Percentiles rank a stretch among this genome's conserved stretches.
Conservation (phyloP, 2,888 invertebrate species). For the Cataglyphis rosenhaueri region DNA sequence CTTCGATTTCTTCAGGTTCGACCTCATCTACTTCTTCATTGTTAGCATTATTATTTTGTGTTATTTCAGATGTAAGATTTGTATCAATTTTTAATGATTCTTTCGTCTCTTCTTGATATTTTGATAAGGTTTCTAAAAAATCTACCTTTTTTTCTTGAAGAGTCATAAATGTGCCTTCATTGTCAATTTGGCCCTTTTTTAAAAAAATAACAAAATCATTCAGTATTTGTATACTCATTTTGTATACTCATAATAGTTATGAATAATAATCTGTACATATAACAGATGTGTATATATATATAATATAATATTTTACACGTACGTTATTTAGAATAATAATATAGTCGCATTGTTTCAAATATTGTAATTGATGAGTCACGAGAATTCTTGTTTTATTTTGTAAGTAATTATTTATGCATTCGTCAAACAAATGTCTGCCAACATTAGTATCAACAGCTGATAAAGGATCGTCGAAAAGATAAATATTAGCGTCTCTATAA, state of each 20-base stretch:
- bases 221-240: background rate
- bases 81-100: constrained; percentile 76
- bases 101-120: constrained; percentile 70
- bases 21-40: constrained; percentile 73
- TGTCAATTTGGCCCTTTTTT: constrained; percentile 88
- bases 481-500: constrained; percentile 92
- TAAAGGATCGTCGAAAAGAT: constrained; percentile 92
- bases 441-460: constrained; percentile 93
- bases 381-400: constrained; percentile 90
- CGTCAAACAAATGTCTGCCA: constrained; percentile 91
- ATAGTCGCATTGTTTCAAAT: constrained; percentile 89
- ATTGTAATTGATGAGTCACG: constrained; percentile 94
- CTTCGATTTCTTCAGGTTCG: constrained; percentile 88
- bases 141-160: constrained; percentile 87
- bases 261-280: background rate
- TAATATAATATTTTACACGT: constrained; percentile 82
- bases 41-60: constrained; percentile 13
- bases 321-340: constrained; percentile 90
- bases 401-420: constrained; percentile 90
- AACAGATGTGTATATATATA: background rate
- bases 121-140: constrained; percentile 85
- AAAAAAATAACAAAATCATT: constrained; percentile 17
- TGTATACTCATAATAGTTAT: constrained; percentile 4
- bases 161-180: constrained; percentile 87
- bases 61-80: constrained; percentile 47